Evolutionary conservation across 2,888 invertebrate genomes (phyloP).

Genomic region (Esperia sulphurella): DNA sequence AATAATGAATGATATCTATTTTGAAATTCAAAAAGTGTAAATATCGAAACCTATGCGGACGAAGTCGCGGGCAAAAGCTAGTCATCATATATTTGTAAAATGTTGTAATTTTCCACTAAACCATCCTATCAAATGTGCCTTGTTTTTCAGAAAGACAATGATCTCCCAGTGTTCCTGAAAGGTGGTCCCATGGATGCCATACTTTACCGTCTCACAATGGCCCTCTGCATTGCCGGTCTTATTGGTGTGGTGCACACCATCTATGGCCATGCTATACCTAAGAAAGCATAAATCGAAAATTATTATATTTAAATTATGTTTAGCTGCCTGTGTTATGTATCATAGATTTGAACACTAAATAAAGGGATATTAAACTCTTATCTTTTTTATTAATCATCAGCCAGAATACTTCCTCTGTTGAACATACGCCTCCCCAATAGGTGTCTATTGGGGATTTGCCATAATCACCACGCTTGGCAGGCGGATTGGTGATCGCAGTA

Average conservation of each 20-base stretch:
- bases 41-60: no score
- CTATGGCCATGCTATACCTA: conserved; percentile 56
- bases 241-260: conserved; percentile 58
- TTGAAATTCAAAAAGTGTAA: no score
- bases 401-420: no score
- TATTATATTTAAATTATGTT: conserved; percentile 39
- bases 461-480: no score
- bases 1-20: no score
- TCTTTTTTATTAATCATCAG: not conserved
- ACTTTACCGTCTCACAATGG: conserved; percentile 64
- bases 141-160: conserved; percentile 74
- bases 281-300: conserved; percentile 44
- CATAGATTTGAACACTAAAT: conserved; percentile 35
- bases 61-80: no score
- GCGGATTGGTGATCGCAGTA: no score
- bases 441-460: no score
- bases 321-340: conserved; percentile 47
- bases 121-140: not conserved
- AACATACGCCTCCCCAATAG: no score
- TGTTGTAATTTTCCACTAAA: not conserved
- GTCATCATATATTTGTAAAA: not conserved
- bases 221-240: conserved; percentile 56
- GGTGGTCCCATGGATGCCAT: conserved; percentile 75
- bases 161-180: conserved; percentile 79
- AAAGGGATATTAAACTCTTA: conserved; percentile 20